phyloP scores from a whole-genome alignment of 2,888 invertebrate genomes.

The Papilio protenor region DNA sequence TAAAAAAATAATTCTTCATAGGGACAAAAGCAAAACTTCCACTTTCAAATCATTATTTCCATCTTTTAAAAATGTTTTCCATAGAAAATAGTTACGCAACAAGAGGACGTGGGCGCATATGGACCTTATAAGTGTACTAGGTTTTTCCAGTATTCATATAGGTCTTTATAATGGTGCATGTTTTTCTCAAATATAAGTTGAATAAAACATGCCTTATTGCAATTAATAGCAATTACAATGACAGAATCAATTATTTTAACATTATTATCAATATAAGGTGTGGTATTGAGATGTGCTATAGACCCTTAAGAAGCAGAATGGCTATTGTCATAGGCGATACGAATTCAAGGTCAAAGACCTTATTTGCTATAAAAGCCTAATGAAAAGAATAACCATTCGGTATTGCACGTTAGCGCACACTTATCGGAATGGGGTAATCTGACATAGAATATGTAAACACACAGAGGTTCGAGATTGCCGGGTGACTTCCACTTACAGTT shows the following conservation, averaged over 20 bases:
- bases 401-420: constrained; percentile 73
- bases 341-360: constrained; percentile 21
- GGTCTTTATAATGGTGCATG: background rate
- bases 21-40: background rate
- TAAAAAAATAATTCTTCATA: background rate
- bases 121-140: no score
- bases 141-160: background rate
- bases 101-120: background rate
- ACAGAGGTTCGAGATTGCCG: constrained; percentile 74
- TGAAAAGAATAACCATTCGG: constrained; percentile 60
- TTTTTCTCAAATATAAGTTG: background rate
- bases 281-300: background rate
- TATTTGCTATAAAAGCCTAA: constrained; percentile 56
- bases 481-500: constrained; percentile 83
- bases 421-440: constrained; percentile 61
- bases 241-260: background rate
- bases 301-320: constrained; percentile 34
- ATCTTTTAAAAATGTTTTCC: background rate
- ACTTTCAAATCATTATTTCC: background rate
- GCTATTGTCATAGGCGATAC: constrained; percentile 31
- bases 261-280: background rate
- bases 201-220: background rate
- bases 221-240: background rate
- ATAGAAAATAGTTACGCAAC: background rate
- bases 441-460: constrained; percentile 74